Base-by-base conservation (phyloP, 2,888 invertebrate species). In the Endomychus coccineus region DNA sequence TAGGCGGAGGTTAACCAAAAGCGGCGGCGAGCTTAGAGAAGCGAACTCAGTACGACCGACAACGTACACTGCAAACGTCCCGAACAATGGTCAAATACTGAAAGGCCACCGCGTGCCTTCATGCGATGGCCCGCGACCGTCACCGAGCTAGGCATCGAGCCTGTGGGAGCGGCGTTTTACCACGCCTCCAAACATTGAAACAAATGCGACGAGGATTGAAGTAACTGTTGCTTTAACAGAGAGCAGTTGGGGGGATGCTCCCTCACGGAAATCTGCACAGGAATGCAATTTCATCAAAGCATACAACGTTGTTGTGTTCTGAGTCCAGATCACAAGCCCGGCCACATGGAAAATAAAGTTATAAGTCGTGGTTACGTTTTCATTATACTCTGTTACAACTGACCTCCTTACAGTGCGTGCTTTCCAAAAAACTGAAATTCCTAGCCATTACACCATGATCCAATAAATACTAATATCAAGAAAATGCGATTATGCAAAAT, bases 291-390 rank as follows among this genome's bases (percentile, higher is more conserved):
- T 38, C 38, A 38, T 38, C 38, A 38, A 38, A 38, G 38, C 38
- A 21, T 22, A 33, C 56, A 59, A 54, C 59, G 55, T 53, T 48
- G 58, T 55, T 58, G 53, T 61, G 52, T 58, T 61, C 56, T 53
- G 55, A 58, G 62, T 58, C 58, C 59, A 55, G 62, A 64, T 63
- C 63, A 62, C 62, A 63, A 52, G 54, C 49, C 56, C 62, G 62
- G 58, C 63, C 65, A 62, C 59, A 64, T 59, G 65, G 63, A 65
- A 65, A 64, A 63, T 63, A 63, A 64, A 65, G 64, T 65, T 65
- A 64, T 64, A 64, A 63, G 63, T 64, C 62, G 61, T 53, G 62
- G 61, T 64, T 62, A 60, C 61, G 57, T 56, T 63, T 64, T 63
- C 62, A 63, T 62, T 64, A 64, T 58, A 55, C 54, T 44, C 55